Evolutionary conservation across 2,888 invertebrate genomes (phyloP), one percentile per base, ranked within the genome.

Genomic region (Cataglyphis altisquamis): DNA sequence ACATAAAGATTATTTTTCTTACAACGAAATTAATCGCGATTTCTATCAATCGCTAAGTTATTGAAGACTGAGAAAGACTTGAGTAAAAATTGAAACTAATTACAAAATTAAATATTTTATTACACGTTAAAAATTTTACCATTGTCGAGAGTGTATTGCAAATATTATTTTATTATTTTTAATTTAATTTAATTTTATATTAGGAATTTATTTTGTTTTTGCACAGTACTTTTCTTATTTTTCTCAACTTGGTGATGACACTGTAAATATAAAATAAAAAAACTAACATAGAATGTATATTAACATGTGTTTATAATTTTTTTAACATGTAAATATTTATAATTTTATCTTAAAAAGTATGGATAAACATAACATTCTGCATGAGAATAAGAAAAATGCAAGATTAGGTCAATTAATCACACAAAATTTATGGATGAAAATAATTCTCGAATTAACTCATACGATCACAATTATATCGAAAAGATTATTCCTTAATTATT

Each of bases 381-480:
- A 39, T 5, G 12, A 39, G 1, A 57, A 21, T 39, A 18, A 25
- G n/a, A 72, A 72, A 39, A 41, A 3, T 18, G 3, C 25, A 25
- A 45, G 15, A 45, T 45, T 39, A 45, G 57, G 21, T 45, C 29
- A 15, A 41, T 5, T 36, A 1, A n/a, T 4, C 3, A 10, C 60
- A 15, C 15, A 41, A 29, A 8, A 62, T 45, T 45, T 21, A 18
- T 12, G 8, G n/a, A 41, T 0, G 9, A 32, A 15, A 39, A 25
- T 6, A 45, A 3, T 52, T 36, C 15, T 64, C 1, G 8, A 36
- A 74, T 74, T 48, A 45, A 64, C 25, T 75, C 45, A 12, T 18
- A 8, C 36, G 6, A 41, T 75, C 25, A 36, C 48, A 39, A 75
- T 75, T 75, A 66, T 8, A 25, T 18, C 52, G 39, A 3, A 39